phyloP scores from a whole-genome alignment of 1,140 invertebrate species.

The Macrostomum lignano region DNA sequence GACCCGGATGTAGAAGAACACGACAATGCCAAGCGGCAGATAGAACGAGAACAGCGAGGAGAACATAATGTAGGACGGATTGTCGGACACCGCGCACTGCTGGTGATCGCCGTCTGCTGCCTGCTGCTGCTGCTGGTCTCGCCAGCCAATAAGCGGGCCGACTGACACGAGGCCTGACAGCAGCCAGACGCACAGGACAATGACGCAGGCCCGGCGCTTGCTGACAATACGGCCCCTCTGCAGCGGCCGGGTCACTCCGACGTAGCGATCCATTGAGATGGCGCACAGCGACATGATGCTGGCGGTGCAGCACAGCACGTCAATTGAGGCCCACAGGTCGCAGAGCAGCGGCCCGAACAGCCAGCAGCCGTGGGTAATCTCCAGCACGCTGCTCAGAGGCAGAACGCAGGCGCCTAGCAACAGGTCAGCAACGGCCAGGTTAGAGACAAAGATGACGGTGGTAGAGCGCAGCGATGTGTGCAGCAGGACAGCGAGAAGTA shows the following conservation, averaged over 20 bases:
- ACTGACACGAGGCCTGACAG: slow-evolving; percentile 84
- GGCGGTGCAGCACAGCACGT: slow-evolving; percentile 65
- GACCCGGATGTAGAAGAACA: slow-evolving; percentile 76
- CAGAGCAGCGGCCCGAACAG: slow-evolving; percentile 58
- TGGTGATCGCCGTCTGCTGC: slow-evolving; percentile 2
- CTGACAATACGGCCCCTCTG: neutral
- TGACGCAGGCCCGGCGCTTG: slow-evolving; percentile 40
- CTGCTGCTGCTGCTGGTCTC: slow-evolving; percentile 30
- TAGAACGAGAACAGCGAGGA: slow-evolving; percentile 69
- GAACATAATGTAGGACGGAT: slow-evolving; percentile 56
- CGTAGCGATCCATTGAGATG: slow-evolving; percentile 33
- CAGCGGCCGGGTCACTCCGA: slow-evolving; percentile 37
- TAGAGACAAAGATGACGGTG: slow-evolving; percentile 11
- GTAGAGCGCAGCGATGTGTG: too few species aligned
- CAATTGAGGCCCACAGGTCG: slow-evolving; percentile 67
- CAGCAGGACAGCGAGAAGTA: too few species aligned
- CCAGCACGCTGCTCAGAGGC: slow-evolving; percentile 79
- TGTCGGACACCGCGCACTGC: slow-evolving; percentile 1
- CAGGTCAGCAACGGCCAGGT: slow-evolving; percentile 67
- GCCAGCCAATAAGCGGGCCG: slow-evolving; percentile 80
- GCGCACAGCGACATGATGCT: slow-evolving; percentile 42
- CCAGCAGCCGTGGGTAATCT: slow-evolving; percentile 54
- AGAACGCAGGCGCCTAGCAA: slow-evolving; percentile 73
- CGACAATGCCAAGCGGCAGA: slow-evolving; percentile 72
- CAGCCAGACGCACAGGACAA: slow-evolving; percentile 78